Evolutionary conservation across 1,140 invertebrate species (phyloP).

Genomic region (Sycophaga agraensis): DNA sequence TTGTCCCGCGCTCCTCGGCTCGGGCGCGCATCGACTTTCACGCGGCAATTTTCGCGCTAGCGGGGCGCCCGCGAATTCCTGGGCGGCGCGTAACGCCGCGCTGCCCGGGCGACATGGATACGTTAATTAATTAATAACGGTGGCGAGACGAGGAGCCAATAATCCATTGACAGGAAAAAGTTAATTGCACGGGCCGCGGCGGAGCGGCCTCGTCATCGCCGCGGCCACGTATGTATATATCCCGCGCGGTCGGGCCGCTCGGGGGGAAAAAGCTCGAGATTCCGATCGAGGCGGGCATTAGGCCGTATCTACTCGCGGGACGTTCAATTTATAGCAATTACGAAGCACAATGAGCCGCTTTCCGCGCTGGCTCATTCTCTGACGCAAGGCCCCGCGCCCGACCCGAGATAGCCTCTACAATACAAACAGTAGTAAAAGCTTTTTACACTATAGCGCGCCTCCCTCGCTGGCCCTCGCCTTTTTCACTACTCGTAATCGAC

Average conservation of each 20-base stretch:
- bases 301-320: slow-evolving; percentile 5
- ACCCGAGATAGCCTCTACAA: background rate
- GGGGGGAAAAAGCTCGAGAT: slow-evolving; percentile 20
- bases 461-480: background rate
- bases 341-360: slow-evolving; percentile 36
- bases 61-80: too few species aligned
- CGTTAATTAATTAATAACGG: slow-evolving; percentile 25
- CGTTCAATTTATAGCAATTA: slow-evolving; percentile 43
- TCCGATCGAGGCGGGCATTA: slow-evolving; percentile 22
- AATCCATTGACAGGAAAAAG: slow-evolving; percentile 21
- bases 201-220: too few species aligned
- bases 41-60: too few species aligned
- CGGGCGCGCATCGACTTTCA: too few species aligned
- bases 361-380: background rate
- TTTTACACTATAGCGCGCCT: slow-evolving; percentile 26
- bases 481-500: background rate
- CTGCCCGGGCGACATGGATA: slow-evolving; percentile 15
- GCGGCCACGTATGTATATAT: background rate
- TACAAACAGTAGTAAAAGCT: slow-evolving; percentile 23
- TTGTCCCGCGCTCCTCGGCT: too few species aligned
- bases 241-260: background rate
- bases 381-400: background rate
- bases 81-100: too few species aligned
- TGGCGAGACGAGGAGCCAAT: slow-evolving; percentile 10
- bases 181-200: slow-evolving; percentile 28